Percentiles rank a stretch among this genome's conserved stretches.
Conservation (phyloP, 2,113 vertebrate species). For the Gadus chalcogrammus region DNA sequence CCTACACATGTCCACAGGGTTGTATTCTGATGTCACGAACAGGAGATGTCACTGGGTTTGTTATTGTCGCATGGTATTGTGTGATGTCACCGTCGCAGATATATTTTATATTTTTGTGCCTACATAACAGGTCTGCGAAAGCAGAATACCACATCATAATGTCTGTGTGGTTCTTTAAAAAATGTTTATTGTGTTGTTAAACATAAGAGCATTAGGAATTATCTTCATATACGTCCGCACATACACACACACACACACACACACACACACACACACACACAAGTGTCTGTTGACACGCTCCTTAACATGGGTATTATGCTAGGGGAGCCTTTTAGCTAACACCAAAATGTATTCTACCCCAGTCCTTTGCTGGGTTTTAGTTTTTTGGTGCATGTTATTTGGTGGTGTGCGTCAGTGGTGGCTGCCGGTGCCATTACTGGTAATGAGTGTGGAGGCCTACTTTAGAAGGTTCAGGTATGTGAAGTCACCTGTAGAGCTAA, state of each 20-base stretch:
- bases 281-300: conserved; percentile 84
- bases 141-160: conserved; percentile 23
- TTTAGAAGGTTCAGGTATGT: conserved; percentile 78
- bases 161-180: conserved; percentile 54
- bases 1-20: too few relatives aligned
- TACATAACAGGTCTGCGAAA: neutral
- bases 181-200: conserved; percentile 68
- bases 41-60: too few relatives aligned
- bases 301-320: conserved; percentile 81
- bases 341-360: conserved; percentile 73
- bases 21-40: too few relatives aligned
- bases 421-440: conserved; percentile 75
- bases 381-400: conserved; percentile 21
- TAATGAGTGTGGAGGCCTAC: conserved; percentile 82
- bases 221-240: conserved; percentile 51
- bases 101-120: too few relatives aligned
- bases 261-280: conserved; percentile 4
- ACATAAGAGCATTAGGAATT: conserved; percentile 67
- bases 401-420: conserved; percentile 65
- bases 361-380: conserved; percentile 56
- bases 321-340: conserved; percentile 79
- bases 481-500: conserved; percentile 75
- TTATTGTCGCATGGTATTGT: too few relatives aligned
- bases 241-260: neutral
- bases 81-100: too few relatives aligned